These are phyloP conservation scores for Limnephilus auricula DNA, from an alignment of 2,888 invertebrate species.

Conservation along the genomic window DNA sequence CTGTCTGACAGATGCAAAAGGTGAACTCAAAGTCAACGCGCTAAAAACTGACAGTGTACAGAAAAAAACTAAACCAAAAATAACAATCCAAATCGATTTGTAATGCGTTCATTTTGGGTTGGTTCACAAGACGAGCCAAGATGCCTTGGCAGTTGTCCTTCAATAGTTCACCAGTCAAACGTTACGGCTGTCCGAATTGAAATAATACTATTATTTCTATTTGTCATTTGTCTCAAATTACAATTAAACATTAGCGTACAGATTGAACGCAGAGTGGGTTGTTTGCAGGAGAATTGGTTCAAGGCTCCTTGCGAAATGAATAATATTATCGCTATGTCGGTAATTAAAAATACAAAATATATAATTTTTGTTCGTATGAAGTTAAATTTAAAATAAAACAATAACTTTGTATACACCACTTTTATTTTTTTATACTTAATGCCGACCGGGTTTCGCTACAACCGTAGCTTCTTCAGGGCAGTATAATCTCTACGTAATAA, in stretches of 20 bases:
- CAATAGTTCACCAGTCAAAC: not conserved
- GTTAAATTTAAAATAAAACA: no score
- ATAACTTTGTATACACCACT: no score
- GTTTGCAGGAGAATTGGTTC: not conserved
- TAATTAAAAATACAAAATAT: not conserved
- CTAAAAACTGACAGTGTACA: slow-evolving; percentile 13
- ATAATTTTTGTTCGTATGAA: no score
- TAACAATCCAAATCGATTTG: slow-evolving; percentile 8
- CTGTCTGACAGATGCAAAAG: slow-evolving; percentile 8
- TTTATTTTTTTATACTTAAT: no score
- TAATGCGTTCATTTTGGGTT: not conserved
- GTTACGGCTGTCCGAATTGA: not conserved
- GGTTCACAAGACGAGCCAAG: not conserved
- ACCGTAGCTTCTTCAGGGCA: no score
- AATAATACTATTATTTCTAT: slow-evolving; percentile 23
- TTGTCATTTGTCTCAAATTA: slow-evolving; percentile 35
- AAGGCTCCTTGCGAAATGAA: not conserved
- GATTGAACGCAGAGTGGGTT: not conserved
- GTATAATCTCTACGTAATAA: no score
- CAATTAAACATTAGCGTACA: slow-evolving; percentile 8
- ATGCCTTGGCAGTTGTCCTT: not conserved
- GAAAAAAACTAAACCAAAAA: not conserved
- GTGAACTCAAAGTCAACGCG: slow-evolving; percentile 36
- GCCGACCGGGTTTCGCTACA: no score
- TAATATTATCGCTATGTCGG: not conserved